Conservation (phyloP, 2,113 vertebrate species). For the Plotosus lineatus region DNA sequence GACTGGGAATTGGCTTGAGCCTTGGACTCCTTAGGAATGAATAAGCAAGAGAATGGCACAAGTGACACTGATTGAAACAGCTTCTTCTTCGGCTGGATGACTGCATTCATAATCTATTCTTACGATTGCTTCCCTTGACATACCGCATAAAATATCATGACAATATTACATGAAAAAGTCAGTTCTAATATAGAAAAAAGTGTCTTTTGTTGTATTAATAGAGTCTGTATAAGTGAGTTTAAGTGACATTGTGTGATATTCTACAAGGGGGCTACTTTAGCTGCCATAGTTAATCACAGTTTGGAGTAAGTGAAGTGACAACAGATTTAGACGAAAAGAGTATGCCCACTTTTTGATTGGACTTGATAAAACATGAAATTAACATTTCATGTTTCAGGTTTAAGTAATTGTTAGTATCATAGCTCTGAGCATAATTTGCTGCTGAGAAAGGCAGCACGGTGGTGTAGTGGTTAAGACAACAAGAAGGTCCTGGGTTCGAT, state of each 20-base stretch:
- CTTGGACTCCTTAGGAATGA: conserved; percentile 43
- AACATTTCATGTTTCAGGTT: conserved; percentile 42
- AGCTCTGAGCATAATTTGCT: too few relatives aligned
- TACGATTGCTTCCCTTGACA: conserved; percentile 17
- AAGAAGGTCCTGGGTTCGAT: too few relatives aligned
- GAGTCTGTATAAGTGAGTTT: conserved; percentile 61
- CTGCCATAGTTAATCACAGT: conserved; percentile 72
- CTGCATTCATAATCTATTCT: conserved; percentile 34
- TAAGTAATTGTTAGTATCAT: conserved; percentile 9
- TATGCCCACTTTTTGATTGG: conserved; percentile 44
- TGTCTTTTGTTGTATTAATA: conserved; percentile 52
- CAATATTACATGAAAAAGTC: conserved; percentile 20
- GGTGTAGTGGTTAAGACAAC: too few relatives aligned
- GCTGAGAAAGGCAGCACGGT: too few relatives aligned
- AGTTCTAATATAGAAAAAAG: conserved; percentile 54
- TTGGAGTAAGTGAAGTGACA: conserved; percentile 69
- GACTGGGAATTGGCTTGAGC: conserved; percentile 42
- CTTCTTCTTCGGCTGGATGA: conserved; percentile 28
- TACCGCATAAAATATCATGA: conserved; percentile 31
- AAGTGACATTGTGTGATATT: conserved; percentile 70
- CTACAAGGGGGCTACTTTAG: conserved; percentile 64
- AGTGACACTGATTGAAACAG: conserved; percentile 41
- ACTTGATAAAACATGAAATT: conserved; percentile 43
- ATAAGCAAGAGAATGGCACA: conserved; percentile 40
- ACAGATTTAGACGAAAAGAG: conserved; percentile 42